These are phyloP conservation scores for Squalus acanthias DNA, from an alignment of 2,797 vertebrate species.

Conservation along the genomic window DNA sequence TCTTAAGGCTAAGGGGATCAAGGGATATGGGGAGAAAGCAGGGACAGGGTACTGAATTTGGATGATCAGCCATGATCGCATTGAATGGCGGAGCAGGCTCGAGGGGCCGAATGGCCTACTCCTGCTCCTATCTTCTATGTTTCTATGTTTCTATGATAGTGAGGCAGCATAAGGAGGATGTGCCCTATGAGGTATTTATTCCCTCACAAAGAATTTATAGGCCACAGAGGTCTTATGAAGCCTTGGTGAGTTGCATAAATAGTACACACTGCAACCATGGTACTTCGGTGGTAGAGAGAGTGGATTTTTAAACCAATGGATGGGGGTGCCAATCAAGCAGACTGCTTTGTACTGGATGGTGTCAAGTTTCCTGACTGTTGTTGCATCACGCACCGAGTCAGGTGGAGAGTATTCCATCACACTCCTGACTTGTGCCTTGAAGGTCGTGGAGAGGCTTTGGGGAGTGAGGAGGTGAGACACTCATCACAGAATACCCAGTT, in stretches of 20 bases:
- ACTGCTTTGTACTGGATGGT: not conserved
- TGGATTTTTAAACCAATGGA: not conserved
- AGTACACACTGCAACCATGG: not conserved
- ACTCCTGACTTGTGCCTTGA: not conserved
- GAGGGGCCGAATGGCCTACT: too few relatives aligned
- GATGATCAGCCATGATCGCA: too few relatives aligned
- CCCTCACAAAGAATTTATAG: not conserved
- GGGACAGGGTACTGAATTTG: too few relatives aligned
- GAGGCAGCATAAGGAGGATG: too few relatives aligned
- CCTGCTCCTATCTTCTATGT: too few relatives aligned
- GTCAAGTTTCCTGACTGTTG: not conserved
- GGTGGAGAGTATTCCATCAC: not conserved
- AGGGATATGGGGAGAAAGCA: too few relatives aligned
- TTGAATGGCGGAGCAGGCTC: too few relatives aligned
- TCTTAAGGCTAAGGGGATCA: too few relatives aligned
- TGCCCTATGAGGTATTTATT: not conserved
- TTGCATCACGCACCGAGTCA: not conserved
- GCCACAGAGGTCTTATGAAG: not conserved
- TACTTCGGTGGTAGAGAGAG: not conserved
- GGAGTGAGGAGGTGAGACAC: not conserved
- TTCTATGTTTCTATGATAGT: too few relatives aligned
- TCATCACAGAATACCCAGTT: not conserved
- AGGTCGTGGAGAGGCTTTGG: not conserved
- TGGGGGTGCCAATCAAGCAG: not conserved
- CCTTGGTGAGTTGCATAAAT: not conserved